Percentiles rank a stretch among this genome's conserved stretches.
phyloP scores from a whole-genome alignment of 2,888 invertebrate genomes.

The Microctonus hyperodae region DNA sequence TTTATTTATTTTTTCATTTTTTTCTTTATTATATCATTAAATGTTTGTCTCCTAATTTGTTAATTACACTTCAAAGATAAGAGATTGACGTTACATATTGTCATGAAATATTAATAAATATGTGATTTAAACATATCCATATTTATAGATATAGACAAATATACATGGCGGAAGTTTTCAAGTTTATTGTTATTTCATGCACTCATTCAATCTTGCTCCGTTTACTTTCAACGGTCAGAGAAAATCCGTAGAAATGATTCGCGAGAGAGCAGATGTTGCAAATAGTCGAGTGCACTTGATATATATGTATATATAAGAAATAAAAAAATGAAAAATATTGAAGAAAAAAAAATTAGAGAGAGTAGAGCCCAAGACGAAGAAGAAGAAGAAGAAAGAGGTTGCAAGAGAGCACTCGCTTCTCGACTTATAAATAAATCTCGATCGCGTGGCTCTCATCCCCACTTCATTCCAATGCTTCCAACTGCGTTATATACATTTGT shows the following conservation, averaged over 20 bases:
- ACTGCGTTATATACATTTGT: neutral
- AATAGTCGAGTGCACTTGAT: constrained; percentile 4
- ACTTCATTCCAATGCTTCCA: constrained; percentile 31
- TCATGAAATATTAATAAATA: too few relatives aligned
- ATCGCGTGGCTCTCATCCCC: constrained; percentile 63
- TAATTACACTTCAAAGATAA: neutral
- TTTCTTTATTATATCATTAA: too few relatives aligned
- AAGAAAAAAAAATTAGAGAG: constrained; percentile 14
- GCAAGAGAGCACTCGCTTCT: constrained; percentile 18
- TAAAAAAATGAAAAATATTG: constrained; percentile 23
- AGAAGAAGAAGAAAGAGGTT: constrained; percentile 12
- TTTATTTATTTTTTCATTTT: too few relatives aligned
- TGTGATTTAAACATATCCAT: too few relatives aligned
- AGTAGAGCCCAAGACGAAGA: neutral
- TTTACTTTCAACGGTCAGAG: neutral
- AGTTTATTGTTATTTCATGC: too few relatives aligned
- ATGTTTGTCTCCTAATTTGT: neutral
- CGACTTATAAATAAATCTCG: constrained; percentile 64
- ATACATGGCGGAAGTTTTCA: neutral
- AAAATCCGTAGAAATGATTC: neutral
- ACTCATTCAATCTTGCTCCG: neutral
- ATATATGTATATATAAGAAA: neutral
- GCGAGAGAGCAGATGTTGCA: constrained; percentile 2
- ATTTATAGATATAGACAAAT: too few relatives aligned
- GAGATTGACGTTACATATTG: neutral